A percentile compares a stretch with the other conserved stretches of the same genome.
Conservation (phyloP, 2,888 invertebrate species). For the Podabrus alpinus region DNA sequence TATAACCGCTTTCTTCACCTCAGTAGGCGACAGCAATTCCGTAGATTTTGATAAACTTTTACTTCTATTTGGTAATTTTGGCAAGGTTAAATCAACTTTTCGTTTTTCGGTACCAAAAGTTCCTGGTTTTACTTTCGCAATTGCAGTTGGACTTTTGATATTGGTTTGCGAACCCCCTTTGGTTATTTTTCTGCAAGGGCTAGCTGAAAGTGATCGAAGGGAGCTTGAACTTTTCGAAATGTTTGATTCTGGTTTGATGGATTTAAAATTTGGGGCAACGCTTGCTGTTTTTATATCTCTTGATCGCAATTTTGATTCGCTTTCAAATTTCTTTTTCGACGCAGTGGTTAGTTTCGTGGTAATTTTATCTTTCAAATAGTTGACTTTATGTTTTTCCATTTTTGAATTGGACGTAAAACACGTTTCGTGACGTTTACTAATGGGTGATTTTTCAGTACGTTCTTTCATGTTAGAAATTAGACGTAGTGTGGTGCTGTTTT, state of each 20-base stretch:
- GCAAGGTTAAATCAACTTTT: slow-evolving; percentile 54
- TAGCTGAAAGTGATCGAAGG: slow-evolving; percentile 28
- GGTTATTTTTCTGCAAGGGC: slow-evolving; percentile 27
- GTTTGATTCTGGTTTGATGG: slow-evolving; percentile 32
- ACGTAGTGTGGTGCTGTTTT: slow-evolving; percentile 70
- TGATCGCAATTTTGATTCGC: slow-evolving; percentile 41
- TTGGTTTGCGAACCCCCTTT: slow-evolving; percentile 20
- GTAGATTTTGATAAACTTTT: slow-evolving; percentile 55
- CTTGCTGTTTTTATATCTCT: slow-evolving; percentile 47
- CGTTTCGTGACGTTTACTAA: slow-evolving; percentile 57
- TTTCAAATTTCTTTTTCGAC: slow-evolving; percentile 23
- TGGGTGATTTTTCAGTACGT: slow-evolving; percentile 42
- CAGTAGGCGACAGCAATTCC: slow-evolving; percentile 63
- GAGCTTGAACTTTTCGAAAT: slow-evolving; percentile 12
- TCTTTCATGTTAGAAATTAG: slow-evolving; percentile 63
- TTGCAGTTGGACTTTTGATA: slow-evolving; percentile 21
- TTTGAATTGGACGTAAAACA: slow-evolving; percentile 54
- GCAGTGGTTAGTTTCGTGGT: slow-evolving; percentile 60
- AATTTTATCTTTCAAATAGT: slow-evolving; percentile 66
- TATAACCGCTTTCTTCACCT: slow-evolving; percentile 59
- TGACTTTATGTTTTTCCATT: slow-evolving; percentile 60
- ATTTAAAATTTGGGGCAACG: slow-evolving; percentile 47
- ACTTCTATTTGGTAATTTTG: slow-evolving; percentile 38
- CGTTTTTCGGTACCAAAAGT: slow-evolving; percentile 62
- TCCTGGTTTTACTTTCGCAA: slow-evolving; percentile 49